These are phyloP conservation scores for Tetramorium parvispinum DNA, from an alignment of 1,140 invertebrate species.

Conservation along the genomic window DNA sequence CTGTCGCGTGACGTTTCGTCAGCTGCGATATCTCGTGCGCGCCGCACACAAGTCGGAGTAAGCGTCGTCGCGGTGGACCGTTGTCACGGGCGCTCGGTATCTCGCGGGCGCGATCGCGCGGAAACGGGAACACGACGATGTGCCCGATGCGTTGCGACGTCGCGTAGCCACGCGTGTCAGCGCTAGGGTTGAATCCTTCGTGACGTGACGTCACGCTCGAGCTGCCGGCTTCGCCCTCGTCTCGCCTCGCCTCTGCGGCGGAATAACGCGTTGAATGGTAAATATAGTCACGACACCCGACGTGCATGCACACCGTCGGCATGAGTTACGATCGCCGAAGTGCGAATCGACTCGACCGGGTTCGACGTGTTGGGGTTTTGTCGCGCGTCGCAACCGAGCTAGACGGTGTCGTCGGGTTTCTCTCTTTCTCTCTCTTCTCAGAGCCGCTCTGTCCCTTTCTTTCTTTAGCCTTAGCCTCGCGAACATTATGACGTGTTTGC, in stretches of 20 bases:
- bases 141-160: not conserved
- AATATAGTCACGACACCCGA: slow-evolving; percentile 14
- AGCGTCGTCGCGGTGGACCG: not conserved
- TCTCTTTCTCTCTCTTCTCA: not conserved
- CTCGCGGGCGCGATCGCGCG: no score
- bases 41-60: not conserved
- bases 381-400: not conserved
- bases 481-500: not conserved
- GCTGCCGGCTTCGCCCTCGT: slow-evolving; percentile 34
- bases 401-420: not conserved
- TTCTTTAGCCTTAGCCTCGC: not conserved
- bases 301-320: slow-evolving; percentile 1
- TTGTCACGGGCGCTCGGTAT: not conserved
- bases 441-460: not conserved
- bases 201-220: slow-evolving; percentile 35
- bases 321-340: not conserved
- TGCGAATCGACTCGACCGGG: not conserved
- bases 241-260: slow-evolving; percentile 32
- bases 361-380: not conserved
- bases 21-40: slow-evolving; percentile 31
- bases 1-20: slow-evolving; percentile 47
- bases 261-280: slow-evolving; percentile 58
- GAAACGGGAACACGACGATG: not conserved
- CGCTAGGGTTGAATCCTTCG: slow-evolving; percentile 24
- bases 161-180: not conserved